Conservation (phyloP, 2,888 invertebrate species). For the Herminia tarsipennalis region DNA sequence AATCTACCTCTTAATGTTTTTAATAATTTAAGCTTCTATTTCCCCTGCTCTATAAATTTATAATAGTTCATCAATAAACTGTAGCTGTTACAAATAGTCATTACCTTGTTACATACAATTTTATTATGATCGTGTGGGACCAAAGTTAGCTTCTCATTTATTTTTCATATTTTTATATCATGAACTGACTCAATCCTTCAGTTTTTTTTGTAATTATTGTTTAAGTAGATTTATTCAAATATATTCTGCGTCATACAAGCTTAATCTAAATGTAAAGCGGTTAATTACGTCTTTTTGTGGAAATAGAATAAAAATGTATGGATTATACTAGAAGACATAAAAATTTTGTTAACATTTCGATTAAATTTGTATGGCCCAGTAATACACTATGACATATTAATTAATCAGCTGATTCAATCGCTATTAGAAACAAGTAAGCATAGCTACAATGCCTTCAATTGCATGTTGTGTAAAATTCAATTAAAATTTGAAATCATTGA, state of each 20-base stretch:
- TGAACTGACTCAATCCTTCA: constrained; percentile 51
- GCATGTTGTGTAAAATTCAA: no score
- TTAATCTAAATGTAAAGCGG: not conserved
- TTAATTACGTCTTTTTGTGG: no score
- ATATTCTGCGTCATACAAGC: not conserved
- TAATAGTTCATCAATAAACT: constrained; percentile 44
- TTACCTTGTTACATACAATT: constrained; percentile 38
- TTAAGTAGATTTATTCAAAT: constrained; percentile 29
- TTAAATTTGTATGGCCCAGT: constrained; percentile 1
- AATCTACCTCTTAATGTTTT: constrained; percentile 77
- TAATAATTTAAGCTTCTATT: constrained; percentile 69
- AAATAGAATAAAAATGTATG: no score
- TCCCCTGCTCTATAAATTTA: constrained; percentile 49
- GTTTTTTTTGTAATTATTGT: constrained; percentile 41
- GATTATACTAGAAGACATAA: no score
- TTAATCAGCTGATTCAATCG: constrained; percentile 27
- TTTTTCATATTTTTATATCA: constrained; percentile 49
- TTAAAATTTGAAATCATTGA: not conserved
- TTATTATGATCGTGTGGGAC: constrained; percentile 61
- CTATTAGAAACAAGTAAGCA: constrained; percentile 21
- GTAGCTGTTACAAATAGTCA: constrained; percentile 54
- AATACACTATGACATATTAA: not conserved
- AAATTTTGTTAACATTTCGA: not conserved
- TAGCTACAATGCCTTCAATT: constrained; percentile 11
- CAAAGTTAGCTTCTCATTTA: constrained; percentile 61